Base-by-base conservation (phyloP, 2,888 invertebrate species). In the Mesochorus sp. region DNA sequence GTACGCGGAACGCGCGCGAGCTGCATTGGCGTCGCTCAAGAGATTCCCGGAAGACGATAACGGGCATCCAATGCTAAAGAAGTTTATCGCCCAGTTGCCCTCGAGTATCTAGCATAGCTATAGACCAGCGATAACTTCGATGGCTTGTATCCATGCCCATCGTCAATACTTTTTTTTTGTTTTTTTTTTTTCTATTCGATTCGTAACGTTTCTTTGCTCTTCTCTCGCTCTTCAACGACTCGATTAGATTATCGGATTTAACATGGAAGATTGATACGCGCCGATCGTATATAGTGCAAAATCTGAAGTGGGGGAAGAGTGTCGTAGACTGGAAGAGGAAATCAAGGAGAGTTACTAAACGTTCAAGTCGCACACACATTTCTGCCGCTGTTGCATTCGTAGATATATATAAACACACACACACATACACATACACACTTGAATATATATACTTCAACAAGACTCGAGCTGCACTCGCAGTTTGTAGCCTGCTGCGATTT, bases 41-140 rank as follows among this genome's bases (percentile, higher is more conserved):
- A 74, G 66, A 73, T 87, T 86, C 86, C 79, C 75, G 76, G 83
- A 82, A 85, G 66, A 39, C 49, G 78, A 81, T 80, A 78, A 79
- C 78, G 66, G 78, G 62, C 66, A 61, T 49, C 51, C 37, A 70
- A 75, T 64, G 67, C 57, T 14, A 77, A 71, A 76, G 66, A 74
- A 74, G 70, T 73, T 76, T 66, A 71, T 76, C 51, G 57, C 59
- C 61, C 64, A n/a, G n/a, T n/a, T 51, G 66, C 31, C 66, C 39
- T 67, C 31, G 26, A 62, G 68, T 62, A 59, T 64, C 12, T n/a
- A 21, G 34, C 59, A n/a, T 19, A 28, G 49, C 24, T 42, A 4
- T 8, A 42, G 53, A 53, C 51, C 39, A 62, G 59, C 55, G 75
- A 80, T 80, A 72, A 51, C 73, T 72, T 28, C 44, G 68, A 80